phyloP scores from a whole-genome alignment of 2,797 vertebrate species.

The Alosa sapidissima region DNA sequence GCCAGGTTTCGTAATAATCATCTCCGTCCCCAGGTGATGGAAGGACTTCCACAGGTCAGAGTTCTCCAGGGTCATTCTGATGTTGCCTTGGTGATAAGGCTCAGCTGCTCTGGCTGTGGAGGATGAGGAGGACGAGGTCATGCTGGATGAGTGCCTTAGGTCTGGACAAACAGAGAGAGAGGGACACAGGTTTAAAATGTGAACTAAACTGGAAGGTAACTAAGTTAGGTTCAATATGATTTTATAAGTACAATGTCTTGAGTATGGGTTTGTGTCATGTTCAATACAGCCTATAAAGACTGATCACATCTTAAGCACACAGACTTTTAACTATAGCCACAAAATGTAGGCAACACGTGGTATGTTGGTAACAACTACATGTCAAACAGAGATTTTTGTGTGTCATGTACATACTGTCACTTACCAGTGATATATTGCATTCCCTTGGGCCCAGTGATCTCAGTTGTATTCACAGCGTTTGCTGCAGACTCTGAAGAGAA shows the following conservation, averaged over 20 bases:
- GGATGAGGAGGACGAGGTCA: slow-evolving; percentile 38
- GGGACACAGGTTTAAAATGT: not conserved
- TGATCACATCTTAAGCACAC: not conserved
- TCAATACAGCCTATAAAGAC: too few species aligned
- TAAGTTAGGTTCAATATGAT: not conserved
- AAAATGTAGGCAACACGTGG: not conserved
- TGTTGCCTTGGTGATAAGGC: slow-evolving; percentile 58
- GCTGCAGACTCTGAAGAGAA: not conserved
- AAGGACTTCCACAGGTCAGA: slow-evolving; percentile 80
- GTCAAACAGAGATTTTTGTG: not conserved
- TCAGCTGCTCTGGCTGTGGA: slow-evolving; percentile 37
- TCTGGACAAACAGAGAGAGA: slow-evolving; percentile 48
- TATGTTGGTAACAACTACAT: not conserved
- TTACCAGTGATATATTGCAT: slow-evolving; percentile 41
- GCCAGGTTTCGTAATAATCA: slow-evolving; percentile 84
- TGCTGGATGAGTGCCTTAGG: slow-evolving; percentile 43
- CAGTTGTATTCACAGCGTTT: not conserved
- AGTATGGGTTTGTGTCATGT: too few species aligned
- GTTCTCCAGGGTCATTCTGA: slow-evolving; percentile 74
- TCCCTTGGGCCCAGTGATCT: not conserved
- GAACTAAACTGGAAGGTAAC: not conserved
- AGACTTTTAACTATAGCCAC: not conserved
- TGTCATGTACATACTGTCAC: not conserved
- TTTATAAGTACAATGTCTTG: too few species aligned
- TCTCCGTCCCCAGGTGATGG: slow-evolving; percentile 76